Percentiles rank a stretch among this genome's conserved stretches.
These are phyloP conservation scores for Porites lutea DNA, from an alignment of 64 coral and sea anemone species.

Conservation along the genomic window DNA sequence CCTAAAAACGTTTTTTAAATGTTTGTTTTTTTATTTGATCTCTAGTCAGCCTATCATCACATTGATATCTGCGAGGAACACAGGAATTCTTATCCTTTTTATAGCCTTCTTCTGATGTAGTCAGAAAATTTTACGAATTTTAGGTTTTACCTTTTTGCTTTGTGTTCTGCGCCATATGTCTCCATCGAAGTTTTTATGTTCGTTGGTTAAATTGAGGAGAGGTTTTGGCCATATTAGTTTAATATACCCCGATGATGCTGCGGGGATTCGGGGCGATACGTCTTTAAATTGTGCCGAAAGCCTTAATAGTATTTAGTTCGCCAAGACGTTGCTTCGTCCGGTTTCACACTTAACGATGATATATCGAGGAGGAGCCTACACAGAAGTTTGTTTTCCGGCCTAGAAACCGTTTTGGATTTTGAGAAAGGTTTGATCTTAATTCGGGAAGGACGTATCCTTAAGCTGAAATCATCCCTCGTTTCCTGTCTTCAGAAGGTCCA, in stretches of 20 bases:
- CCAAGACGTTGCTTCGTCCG: not conserved
- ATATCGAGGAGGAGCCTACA: not conserved
- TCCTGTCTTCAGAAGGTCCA: conserved; percentile 11
- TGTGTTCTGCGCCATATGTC: not conserved
- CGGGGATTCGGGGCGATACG: not conserved
- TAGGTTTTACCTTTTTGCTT: conserved; percentile 9
- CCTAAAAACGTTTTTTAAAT: too few relatives aligned
- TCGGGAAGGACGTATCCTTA: not conserved
- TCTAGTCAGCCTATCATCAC: conserved; percentile 4
- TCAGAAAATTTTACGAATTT: conserved; percentile 18
- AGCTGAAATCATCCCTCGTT: conserved; percentile 30
- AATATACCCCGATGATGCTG: not conserved
- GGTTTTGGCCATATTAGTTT: not conserved
- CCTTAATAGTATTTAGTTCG: not conserved
- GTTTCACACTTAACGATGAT: conserved; percentile 8
- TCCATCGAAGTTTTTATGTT: not conserved
- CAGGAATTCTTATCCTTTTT: not conserved
- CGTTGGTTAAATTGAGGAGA: not conserved
- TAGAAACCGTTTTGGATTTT: not conserved
- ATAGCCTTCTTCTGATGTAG: not conserved
- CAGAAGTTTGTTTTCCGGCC: conserved; percentile 2
- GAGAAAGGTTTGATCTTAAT: not conserved
- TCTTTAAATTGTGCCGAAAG: not conserved
- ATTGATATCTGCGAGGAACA: not conserved
- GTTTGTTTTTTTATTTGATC: too few relatives aligned